These are phyloP conservation scores for Myanophis thanlyinensis DNA, from an alignment of 2,113 vertebrate species.

Conservation along the genomic window DNA sequence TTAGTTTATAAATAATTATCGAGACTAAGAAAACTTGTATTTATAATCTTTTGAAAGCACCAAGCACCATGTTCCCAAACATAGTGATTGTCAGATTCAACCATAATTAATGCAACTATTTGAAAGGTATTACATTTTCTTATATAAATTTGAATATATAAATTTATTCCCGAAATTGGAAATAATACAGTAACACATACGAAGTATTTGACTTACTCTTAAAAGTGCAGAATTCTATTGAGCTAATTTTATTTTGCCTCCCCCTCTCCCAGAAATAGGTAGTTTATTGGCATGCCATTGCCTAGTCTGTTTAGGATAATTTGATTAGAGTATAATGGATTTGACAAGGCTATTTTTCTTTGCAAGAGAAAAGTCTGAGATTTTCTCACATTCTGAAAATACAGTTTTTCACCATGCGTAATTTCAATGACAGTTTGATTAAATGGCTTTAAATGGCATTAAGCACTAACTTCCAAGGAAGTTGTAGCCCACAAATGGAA, in stretches of 20 bases:
- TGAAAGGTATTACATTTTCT: neutral
- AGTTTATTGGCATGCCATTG: neutral
- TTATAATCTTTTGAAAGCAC: neutral
- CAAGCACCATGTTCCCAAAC: neutral
- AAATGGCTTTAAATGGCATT: conserved; percentile 1
- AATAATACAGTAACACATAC: conserved; percentile 1
- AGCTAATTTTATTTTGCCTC: conserved; percentile 7
- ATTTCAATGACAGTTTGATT: neutral
- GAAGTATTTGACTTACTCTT: neutral
- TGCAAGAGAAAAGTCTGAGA: neutral
- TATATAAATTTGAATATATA: neutral
- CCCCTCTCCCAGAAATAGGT: conserved; percentile 5
- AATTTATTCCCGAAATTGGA: neutral
- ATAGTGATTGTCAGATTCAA: neutral
- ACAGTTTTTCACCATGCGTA: neutral
- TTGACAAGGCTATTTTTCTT: conserved; percentile 2
- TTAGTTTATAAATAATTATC: neutral
- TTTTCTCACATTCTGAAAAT: conserved; percentile 1
- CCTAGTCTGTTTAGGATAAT: neutral
- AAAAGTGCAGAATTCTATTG: neutral
- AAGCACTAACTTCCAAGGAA: neutral
- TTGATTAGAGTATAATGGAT: conserved; percentile 8
- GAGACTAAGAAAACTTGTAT: neutral
- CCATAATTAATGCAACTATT: neutral
- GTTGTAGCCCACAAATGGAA: neutral